Percentiles rank a stretch among this genome's conserved stretches.
phyloP scores from a whole-genome alignment of 2,113 vertebrate genomes.

The Channa argus region DNA sequence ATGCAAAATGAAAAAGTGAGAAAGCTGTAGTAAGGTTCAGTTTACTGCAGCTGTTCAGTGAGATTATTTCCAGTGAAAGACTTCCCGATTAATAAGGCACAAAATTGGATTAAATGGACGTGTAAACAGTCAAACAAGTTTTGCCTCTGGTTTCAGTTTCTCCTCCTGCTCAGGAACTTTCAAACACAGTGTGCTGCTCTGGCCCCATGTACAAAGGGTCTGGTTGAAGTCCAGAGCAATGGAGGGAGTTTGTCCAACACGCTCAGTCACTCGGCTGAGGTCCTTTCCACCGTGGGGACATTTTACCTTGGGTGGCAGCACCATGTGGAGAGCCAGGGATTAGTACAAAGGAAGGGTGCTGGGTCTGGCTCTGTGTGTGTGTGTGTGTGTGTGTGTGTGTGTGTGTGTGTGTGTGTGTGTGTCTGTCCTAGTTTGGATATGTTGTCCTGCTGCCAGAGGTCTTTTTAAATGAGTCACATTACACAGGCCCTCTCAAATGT shows the following conservation, averaged over 20 bases:
- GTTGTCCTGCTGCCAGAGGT: conserved; percentile 12
- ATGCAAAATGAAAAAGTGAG: too few species aligned
- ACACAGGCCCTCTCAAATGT: conserved; percentile 9
- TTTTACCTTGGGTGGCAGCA: conserved; percentile 55
- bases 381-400: conserved; percentile 28
- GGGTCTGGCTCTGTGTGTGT: conserved; percentile 16
- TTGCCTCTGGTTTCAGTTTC: conserved; percentile 23
- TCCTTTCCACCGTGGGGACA: conserved; percentile 40
- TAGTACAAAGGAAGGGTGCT: conserved; percentile 43
- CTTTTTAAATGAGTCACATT: conserved; percentile 38
- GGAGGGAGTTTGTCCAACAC: conserved; percentile 32
- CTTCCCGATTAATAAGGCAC: background rate
- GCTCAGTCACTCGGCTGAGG: conserved; percentile 11
- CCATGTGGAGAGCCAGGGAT: conserved; percentile 45
- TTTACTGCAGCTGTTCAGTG: background rate
- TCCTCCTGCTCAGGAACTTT: conserved; percentile 15
- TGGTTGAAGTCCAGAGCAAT: conserved; percentile 23
- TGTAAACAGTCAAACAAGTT: background rate
- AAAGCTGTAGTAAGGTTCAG: too few species aligned
- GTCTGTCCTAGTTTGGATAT: conserved; percentile 10
- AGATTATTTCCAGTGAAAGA: background rate
- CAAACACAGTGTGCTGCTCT: background rate
- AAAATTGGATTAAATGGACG: background rate
- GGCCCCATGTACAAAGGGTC: conserved; percentile 14
- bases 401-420: conserved; percentile 21